Evolutionary conservation across 2,113 vertebrate species (phyloP), one percentile per base, ranked within the genome.

Genomic region (Kobus ellipsiprymnus): DNA sequence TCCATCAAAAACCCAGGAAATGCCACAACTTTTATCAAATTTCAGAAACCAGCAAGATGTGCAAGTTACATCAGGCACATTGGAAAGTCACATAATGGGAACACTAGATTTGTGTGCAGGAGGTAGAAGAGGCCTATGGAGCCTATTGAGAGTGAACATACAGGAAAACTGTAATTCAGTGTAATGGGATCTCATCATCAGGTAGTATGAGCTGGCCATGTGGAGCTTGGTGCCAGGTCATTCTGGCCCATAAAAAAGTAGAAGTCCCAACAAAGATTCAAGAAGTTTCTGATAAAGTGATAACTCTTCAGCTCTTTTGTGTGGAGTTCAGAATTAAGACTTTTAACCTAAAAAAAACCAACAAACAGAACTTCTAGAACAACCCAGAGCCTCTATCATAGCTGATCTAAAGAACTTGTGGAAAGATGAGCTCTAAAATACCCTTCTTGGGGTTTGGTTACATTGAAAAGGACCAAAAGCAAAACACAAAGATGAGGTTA

Each of bases 151-250:
- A 48, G 6, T 57, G 2, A 19, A 55, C 40, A 4, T 54, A 50
- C 50, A 67, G 44, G 30, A 36, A 82, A 78, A 5, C 15, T 17
- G 33, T 6, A 5, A 46, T 12, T 57, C 3, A 23, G 19, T 44
- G 0, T 67, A 19, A n/a, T 25, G 7, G 14, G n/a, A 3, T 0
- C 5, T 5, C 8, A 25, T 7, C 5, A 19, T 67, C 17, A 93
- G 9, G 10, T 0, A 5, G 0, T 9, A 3, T 7, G 50, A 16
- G 5, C 7, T 48, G 4, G 33, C 11, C 19, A 6, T 13, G 1
- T 0, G 27, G n/a, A 87, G 7, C 1, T 33, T 21, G 9, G 2
- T 21, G 1, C 3, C 2, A 21, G 12, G 25, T 25, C 16, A 60
- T 57, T 15, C 13, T 55, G 36, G 14, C 19, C 23, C 33, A 60